A percentile compares a stretch with the other conserved stretches of the same genome.
Conservation (phyloP, 2,797 vertebrate species). For the Mastacembelus armatus region DNA sequence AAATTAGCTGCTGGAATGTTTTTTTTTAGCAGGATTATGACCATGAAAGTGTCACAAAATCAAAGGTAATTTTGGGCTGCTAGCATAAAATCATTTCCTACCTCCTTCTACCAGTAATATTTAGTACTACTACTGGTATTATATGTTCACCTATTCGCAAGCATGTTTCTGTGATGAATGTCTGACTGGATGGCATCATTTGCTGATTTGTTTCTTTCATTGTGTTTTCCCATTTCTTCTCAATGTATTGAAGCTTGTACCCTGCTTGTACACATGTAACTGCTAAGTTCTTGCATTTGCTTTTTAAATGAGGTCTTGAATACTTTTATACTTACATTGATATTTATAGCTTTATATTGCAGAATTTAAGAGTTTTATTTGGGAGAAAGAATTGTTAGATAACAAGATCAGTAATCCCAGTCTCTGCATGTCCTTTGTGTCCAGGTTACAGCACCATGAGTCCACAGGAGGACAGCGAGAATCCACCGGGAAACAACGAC, state of each 20-base stretch:
- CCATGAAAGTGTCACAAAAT: neutral
- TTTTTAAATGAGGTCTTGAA: neutral
- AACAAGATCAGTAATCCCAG: neutral
- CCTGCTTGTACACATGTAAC: neutral
- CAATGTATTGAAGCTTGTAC: neutral
- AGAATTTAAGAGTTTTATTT: neutral
- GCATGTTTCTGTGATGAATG: constrained; percentile 26
- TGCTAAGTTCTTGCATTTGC: neutral
- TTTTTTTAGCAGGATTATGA: neutral
- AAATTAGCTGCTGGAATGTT: neutral
- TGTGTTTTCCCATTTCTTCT: constrained; percentile 21
- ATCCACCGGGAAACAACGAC: constrained; percentile 94
- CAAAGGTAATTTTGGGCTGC: neutral
- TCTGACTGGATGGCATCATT: constrained; percentile 15
- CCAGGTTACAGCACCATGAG: constrained; percentile 99
- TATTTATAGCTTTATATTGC: neutral
- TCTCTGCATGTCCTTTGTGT: constrained; percentile 6
- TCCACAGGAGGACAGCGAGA: constrained; percentile 98
- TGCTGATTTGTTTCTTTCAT: constrained; percentile 29
- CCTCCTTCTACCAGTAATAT: neutral
- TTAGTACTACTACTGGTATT: neutral
- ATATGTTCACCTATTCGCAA: constrained; percentile 7
- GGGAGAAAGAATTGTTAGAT: neutral
- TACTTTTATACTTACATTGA: too few species aligned
- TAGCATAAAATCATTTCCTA: too few species aligned